These are phyloP conservation scores for Colistium nudipinnis DNA, from an alignment of 2,113 vertebrate species.

Conservation along the genomic window DNA sequence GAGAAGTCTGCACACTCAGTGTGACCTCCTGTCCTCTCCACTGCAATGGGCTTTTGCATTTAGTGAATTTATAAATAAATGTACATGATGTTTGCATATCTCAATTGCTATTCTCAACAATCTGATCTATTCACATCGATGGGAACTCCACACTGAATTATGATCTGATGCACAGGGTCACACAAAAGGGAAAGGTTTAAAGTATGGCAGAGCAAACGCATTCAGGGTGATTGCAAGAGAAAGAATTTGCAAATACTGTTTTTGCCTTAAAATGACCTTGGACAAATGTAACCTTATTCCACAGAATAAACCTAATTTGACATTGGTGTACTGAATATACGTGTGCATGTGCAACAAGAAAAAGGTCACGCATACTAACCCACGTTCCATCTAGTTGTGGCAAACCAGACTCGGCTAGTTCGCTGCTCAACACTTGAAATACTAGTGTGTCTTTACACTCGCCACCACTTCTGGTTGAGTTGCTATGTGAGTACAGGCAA, in stretches of 20 bases:
- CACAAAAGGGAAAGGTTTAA: no score
- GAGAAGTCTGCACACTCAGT: slow-evolving; percentile 25
- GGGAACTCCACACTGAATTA: no score
- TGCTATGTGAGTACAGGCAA: neutral
- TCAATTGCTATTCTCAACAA: no score
- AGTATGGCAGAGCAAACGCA: no score
- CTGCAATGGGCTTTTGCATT: neutral
- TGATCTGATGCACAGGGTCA: no score
- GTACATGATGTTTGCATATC: no score
- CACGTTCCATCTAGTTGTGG: neutral
- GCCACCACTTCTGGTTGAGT: neutral
- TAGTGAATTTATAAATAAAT: slow-evolving; percentile 9
- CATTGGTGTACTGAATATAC: neutral
- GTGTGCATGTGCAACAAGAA: neutral
- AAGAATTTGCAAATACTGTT: no score
- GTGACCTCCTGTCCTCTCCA: slow-evolving; percentile 17
- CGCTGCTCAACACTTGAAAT: no score
- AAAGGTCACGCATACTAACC: slow-evolving; percentile 9
- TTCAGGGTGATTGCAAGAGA: no score
- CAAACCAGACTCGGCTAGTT: neutral
- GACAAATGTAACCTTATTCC: no score
- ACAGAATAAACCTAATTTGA: neutral
- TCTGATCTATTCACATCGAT: no score
- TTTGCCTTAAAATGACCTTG: no score
- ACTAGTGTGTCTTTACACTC: neutral